A percentile compares a stretch with the other conserved stretches of the same genome.
Conservation (phyloP, 2,113 vertebrate species). For the Saccopteryx bilineata region DNA sequence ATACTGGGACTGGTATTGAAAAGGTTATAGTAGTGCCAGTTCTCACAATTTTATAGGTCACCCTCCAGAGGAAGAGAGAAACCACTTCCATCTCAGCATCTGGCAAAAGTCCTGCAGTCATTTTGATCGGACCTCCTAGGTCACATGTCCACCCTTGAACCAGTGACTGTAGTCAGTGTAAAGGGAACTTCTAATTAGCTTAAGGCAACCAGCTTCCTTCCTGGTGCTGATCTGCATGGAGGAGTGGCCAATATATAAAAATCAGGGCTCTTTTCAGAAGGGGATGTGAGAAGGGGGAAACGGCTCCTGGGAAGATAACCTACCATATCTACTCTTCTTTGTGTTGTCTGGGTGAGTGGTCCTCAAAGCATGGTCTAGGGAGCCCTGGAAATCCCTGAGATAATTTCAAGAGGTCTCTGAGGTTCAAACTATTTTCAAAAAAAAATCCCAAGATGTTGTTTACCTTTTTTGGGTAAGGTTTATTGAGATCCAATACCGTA, state of each 20-base stretch:
- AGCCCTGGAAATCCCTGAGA: not conserved
- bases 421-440: conserved; percentile 21
- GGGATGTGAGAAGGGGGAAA: not conserved
- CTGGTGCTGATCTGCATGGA: not conserved
- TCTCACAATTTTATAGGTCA: not conserved
- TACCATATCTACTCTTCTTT: too few species aligned
- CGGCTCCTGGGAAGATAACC: not conserved
- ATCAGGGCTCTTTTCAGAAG: not conserved
- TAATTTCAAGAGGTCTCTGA: not conserved
- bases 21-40: not conserved
- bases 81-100: not conserved
- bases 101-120: not conserved
- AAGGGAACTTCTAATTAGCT: not conserved
- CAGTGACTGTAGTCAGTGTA: not conserved
- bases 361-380: not conserved
- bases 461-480: not conserved
- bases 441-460: not conserved
- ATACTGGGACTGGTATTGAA: not conserved
- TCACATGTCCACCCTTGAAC: not conserved
- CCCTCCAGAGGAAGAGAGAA: not conserved
- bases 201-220: not conserved
- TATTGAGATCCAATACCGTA: not conserved
- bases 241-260: not conserved
- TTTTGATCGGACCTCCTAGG: not conserved
- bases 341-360: not conserved